Conservation (phyloP, 2,113 vertebrate species). For the Neoarius graeffei region DNA sequence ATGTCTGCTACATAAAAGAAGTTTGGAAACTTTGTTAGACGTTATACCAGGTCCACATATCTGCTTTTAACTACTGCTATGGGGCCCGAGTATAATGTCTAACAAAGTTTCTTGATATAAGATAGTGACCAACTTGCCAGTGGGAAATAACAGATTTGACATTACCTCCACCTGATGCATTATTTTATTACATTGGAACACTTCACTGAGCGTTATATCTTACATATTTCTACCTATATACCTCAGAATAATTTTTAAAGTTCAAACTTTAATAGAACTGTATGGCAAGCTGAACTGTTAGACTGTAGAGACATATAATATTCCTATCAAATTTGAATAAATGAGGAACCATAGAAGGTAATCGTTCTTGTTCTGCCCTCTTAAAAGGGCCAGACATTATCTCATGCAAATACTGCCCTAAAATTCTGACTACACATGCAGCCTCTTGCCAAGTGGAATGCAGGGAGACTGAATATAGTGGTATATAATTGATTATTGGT, state of each 20-base stretch:
- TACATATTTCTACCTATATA: neutral
- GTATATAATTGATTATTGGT: neutral
- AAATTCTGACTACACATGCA: neutral
- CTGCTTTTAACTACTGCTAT: neutral
- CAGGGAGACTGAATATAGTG: neutral
- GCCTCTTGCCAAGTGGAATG: neutral
- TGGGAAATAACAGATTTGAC: neutral
- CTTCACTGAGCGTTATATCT: neutral
- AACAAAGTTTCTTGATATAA: neutral
- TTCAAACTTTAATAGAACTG: neutral
- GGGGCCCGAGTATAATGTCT: neutral
- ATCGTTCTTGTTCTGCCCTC: neutral
- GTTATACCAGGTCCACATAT: neutral
- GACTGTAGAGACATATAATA: neutral
- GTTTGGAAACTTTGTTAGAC: too few relatives aligned
- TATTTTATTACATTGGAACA: neutral
- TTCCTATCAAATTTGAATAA: neutral
- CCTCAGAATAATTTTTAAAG: neutral
- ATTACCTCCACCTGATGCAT: neutral
- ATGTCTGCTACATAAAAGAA: neutral
- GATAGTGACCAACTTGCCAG: neutral
- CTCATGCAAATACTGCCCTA: slow-evolving; percentile 28
- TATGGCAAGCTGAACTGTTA: neutral
- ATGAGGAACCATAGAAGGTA: neutral
- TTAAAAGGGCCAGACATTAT: neutral